These are phyloP conservation scores for Hyles lineata DNA, from an alignment of 2,888 invertebrate species.

Conservation along the genomic window DNA sequence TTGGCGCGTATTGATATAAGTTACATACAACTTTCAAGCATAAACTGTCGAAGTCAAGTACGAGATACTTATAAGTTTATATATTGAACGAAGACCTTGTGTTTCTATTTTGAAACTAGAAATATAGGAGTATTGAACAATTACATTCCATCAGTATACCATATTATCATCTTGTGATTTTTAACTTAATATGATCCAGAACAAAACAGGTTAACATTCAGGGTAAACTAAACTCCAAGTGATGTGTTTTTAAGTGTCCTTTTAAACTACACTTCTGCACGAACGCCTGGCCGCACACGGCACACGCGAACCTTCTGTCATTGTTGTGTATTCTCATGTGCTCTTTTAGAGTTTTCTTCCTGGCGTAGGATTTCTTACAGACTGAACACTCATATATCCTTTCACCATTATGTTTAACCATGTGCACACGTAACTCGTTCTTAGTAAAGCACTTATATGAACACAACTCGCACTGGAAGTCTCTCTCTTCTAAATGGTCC, in stretches of 20 bases:
- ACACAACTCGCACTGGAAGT: constrained; percentile 48
- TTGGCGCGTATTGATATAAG: too few species aligned
- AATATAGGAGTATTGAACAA: too few species aligned
- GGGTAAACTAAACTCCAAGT: constrained; percentile 54
- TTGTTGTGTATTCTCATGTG: constrained; percentile 76
- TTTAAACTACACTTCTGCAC: constrained; percentile 76
- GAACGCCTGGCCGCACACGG: constrained; percentile 70
- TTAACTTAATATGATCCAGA: neutral
- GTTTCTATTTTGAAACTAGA: too few species aligned
- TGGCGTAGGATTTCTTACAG: constrained; percentile 72
- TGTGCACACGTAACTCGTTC: constrained; percentile 65
- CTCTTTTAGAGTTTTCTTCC: constrained; percentile 69
- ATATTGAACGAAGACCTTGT: too few species aligned
- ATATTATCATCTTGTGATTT: neutral
- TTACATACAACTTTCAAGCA: too few species aligned
- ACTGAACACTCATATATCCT: constrained; percentile 67
- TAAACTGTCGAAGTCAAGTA: too few species aligned
- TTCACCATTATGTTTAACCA: constrained; percentile 68
- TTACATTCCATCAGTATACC: neutral
- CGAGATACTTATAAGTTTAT: too few species aligned
- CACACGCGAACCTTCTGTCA: constrained; percentile 68
- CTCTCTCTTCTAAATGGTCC: constrained; percentile 66
- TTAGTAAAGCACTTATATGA: constrained; percentile 69
- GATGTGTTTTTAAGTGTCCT: constrained; percentile 70
- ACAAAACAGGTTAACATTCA: neutral